Evolutionary conservation across 2,113 vertebrate genomes (phyloP), one percentile per base, ranked within the genome.

Genomic region (Sorex araneus): DNA sequence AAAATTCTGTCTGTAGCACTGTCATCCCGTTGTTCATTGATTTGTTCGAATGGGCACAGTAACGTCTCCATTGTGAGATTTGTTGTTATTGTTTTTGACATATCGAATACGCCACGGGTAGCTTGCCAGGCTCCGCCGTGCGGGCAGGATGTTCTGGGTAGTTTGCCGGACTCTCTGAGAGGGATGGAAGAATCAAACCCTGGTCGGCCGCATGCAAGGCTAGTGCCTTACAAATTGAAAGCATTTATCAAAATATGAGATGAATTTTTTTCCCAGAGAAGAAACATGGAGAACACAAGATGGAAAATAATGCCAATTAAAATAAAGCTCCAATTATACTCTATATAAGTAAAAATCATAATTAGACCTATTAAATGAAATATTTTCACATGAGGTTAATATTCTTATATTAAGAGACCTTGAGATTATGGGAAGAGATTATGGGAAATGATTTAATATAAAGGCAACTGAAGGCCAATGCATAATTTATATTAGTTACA

Each of bases 361-460:
- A 27, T 75, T 27, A 69, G 43, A 50, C 47, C 47, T 76, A 71
- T 70, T 64, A 88, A 64, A 81, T 85, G 13, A 92, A 83, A 32
- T 70, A 64, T 69, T 89, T 82, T 18, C 66, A 67, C 40, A 84
- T 25, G 71, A 1, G 18, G 6, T 66, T 70, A 34, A 15, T 85
- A 57, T 57, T 77, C 18, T 85, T 80, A 43, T 25, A 76, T 54
- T 76, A 76, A 76, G 36, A 57, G 8, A 88, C 16, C 73, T 92
- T 60, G 6, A 16, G 40, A 73, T 67, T 88, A n/a, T 2, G 77
- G 3, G 54, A 84, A 63, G 60, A 87, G 15, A 76, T 64, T 93
- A 54, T 47, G 36, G 81, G 94, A 45, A 69, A 86, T 6, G 77
- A 8, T 60, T 81, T 57, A 64, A 86, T 27, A 50, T 86, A 81